Conservation (phyloP, 2,113 vertebrate species). For the Brachyhypopomus gauderio region DNA sequence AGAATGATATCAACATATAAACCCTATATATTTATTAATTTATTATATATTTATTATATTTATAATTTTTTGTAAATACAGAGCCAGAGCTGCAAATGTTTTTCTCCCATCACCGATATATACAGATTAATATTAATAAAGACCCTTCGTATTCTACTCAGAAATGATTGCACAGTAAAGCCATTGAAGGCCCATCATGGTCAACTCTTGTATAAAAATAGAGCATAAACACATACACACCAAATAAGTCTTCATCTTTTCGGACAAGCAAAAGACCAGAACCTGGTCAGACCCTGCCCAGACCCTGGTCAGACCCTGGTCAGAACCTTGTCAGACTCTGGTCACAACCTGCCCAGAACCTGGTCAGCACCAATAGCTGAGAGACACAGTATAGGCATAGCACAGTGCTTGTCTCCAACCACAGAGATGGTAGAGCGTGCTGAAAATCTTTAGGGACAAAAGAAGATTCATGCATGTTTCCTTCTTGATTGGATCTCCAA, state of each 20-base stretch:
- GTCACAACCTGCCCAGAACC: slow-evolving; percentile 60
- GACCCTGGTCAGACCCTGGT: slow-evolving; percentile 59
- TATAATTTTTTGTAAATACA: slow-evolving; percentile 61
- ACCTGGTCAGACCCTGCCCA: slow-evolving; percentile 61
- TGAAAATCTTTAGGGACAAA: slow-evolving; percentile 41
- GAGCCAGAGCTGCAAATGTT: slow-evolving; percentile 77
- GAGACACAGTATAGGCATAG: slow-evolving; percentile 59
- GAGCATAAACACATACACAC: slow-evolving; percentile 81
- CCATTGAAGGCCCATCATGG: slow-evolving; percentile 83
- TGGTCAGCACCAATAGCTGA: slow-evolving; percentile 63
- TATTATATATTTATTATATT: too few species aligned
- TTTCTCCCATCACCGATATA: slow-evolving; percentile 69
- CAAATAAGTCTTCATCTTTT: slow-evolving; percentile 78
- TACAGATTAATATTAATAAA: slow-evolving; percentile 74
- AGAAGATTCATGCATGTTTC: slow-evolving; percentile 43
- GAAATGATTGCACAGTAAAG: slow-evolving; percentile 94
- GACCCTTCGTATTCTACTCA: slow-evolving; percentile 77
- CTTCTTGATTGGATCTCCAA: slow-evolving; percentile 35
- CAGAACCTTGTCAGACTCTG: slow-evolving; percentile 59
- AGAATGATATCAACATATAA: slow-evolving; percentile 42
- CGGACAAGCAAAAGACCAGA: slow-evolving; percentile 67
- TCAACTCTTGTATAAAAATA: slow-evolving; percentile 86
- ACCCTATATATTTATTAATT: too few species aligned
- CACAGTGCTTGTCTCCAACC: slow-evolving; percentile 59
- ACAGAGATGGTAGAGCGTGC: slow-evolving; percentile 26